phyloP scores from a whole-genome alignment of 2,888 invertebrate species.

The Hemicrepidius hirtus region DNA sequence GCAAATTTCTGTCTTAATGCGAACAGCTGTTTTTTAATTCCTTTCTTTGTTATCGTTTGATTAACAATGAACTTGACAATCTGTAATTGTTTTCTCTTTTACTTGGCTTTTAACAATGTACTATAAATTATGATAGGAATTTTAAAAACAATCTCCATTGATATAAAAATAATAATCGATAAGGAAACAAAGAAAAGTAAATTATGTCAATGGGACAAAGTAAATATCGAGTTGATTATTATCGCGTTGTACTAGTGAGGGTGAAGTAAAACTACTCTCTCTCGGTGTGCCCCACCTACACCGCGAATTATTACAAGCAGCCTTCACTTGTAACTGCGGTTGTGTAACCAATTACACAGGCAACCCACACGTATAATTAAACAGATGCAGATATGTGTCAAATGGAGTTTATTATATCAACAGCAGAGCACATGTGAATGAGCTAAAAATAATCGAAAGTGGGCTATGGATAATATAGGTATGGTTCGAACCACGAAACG shows the following conservation, averaged over 20 bases:
- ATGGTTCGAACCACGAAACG: no score
- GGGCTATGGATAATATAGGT: conserved; percentile 27
- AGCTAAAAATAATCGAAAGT: conserved; percentile 48
- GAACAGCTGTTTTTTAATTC: no score
- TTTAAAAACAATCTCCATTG: neutral
- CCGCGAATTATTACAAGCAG: conserved; percentile 37
- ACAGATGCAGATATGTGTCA: conserved; percentile 50
- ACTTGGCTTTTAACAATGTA: no score
- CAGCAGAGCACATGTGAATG: conserved; percentile 45
- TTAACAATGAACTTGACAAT: no score
- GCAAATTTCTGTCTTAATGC: no score
- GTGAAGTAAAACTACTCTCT: conserved; percentile 29
- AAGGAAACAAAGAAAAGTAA: conserved; percentile 21
- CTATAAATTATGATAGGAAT: neutral
- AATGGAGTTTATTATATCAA: conserved; percentile 39
- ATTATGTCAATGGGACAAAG: conserved; percentile 28
- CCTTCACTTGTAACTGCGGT: conserved; percentile 48
- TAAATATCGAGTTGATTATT: neutral
- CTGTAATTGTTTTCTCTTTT: no score
- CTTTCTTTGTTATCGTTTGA: no score
- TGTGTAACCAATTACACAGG: conserved; percentile 48
- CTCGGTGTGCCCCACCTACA: conserved; percentile 37
- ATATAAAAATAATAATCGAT: conserved; percentile 9
- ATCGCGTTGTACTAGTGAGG: conserved; percentile 14
- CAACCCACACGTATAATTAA: conserved; percentile 50